Base-by-base conservation (phyloP, 2,888 invertebrate species). In the Tipula confusa region DNA sequence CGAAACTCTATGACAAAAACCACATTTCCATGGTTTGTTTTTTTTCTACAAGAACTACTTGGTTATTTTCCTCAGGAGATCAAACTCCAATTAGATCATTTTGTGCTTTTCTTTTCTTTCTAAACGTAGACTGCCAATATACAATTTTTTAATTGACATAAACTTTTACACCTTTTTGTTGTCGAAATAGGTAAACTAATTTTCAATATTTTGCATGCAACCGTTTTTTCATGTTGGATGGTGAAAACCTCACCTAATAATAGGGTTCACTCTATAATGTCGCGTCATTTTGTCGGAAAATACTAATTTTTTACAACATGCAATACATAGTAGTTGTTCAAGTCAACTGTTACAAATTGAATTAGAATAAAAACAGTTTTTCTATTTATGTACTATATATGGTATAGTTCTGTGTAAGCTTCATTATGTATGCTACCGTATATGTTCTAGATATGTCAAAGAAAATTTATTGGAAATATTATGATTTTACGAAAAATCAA, bases 281-380 rank as follows among this genome's bases (percentile, higher is more conserved):
- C 43, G 43, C 43, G 43, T 64, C 64, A 64, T 64, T 43, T 43
- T 64, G 64, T 64, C 64, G 64, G 64, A 18, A 64, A 64, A 64
- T 24, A n/a, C n/a, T n/a, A n/a, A n/a, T n/a, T n/a, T n/a, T n/a
- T 11, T 33, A 38, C 38, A 38, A 38, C 38, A 38, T 38, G 38
- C 38, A 3, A 33, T 33, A 11, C 11, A 4, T 6, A 33, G 33
- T 33, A 33, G 11, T 33, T 33, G 33, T 33, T 33, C 11, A 33
- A 33, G 33, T 33, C 33, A 33, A 33, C 3, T 11, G 33, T 33
- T 11, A 9, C 33, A 3, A 33, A 33, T 33, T 1, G 33, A 33
- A 33, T 33, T 33, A 33, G 33, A 33, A 33, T 33, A 2, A 11
- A 33, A 33, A 9, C 33, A 33, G 11, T 1, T 33, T 33, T n/a